Conservation (phyloP, 2,113 vertebrate species). For the Steatornis caripensis region DNA sequence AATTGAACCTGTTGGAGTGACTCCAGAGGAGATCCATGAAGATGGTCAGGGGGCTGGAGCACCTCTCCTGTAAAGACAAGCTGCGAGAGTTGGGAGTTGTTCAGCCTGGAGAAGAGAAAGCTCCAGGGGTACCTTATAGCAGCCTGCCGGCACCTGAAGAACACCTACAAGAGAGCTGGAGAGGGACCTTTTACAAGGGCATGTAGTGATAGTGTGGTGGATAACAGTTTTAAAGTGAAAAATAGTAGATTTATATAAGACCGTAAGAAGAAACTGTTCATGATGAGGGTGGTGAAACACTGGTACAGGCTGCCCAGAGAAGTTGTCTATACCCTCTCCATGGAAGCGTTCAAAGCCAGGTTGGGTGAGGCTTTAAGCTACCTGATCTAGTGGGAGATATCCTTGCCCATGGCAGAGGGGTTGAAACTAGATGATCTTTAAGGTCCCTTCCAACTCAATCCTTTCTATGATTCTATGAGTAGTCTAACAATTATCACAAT, state of each 20-base stretch:
- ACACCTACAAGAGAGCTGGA: not conserved
- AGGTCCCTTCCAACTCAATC: not conserved
- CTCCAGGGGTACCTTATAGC: not conserved
- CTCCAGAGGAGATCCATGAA: not conserved
- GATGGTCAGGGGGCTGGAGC: not conserved
- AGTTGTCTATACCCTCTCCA: rapidly evolving
- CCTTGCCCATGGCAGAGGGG: not conserved
- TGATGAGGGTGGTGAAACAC: not conserved
- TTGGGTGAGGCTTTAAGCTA: not conserved
- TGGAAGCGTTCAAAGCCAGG: not conserved
- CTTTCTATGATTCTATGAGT: not conserved
- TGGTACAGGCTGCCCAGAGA: not conserved
- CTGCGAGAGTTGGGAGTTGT: not conserved
- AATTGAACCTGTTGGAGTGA: rapidly evolving
- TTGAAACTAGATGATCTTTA: not conserved
- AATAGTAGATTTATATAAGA: not conserved
- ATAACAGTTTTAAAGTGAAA: not conserved
- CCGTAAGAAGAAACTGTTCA: not conserved
- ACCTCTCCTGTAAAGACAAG: not conserved
- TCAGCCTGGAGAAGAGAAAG: not conserved
- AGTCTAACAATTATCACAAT: not conserved
- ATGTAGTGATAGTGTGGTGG: too few relatives aligned
- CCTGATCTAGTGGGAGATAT: too few relatives aligned
- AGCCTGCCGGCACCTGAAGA: too few relatives aligned
- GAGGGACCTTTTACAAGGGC: not conserved